These are phyloP conservation scores for Serilophus lunatus DNA, from an alignment of 2,113 vertebrate species.

Conservation along the genomic window DNA sequence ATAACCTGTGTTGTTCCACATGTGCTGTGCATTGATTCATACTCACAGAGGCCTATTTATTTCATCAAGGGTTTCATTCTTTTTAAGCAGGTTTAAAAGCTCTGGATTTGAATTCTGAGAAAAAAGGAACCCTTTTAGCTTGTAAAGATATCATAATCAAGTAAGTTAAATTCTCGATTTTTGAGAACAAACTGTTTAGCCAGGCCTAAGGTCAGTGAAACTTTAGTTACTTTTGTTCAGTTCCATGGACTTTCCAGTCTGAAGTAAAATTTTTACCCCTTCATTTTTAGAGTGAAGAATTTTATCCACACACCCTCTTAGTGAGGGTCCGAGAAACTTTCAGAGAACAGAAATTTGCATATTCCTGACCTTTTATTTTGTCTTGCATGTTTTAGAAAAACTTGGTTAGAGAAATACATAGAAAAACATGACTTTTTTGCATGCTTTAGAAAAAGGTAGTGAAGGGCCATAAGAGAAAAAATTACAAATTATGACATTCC, in stretches of 20 bases:
- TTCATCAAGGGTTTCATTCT: background rate
- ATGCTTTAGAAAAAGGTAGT: background rate
- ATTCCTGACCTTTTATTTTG: background rate
- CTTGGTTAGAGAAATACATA: background rate
- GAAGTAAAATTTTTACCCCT: background rate
- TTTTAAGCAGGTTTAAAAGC: slow-evolving; percentile 66
- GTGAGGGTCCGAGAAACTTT: background rate
- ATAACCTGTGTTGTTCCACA: background rate
- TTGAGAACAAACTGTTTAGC: background rate
- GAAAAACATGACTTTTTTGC: background rate
- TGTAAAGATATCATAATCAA: slow-evolving; percentile 49
- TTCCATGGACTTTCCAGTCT: background rate
- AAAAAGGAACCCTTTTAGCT: slow-evolving; percentile 50
- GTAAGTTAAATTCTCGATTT: slow-evolving; percentile 15
- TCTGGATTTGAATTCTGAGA: slow-evolving; percentile 43
- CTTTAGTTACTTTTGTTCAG: background rate
- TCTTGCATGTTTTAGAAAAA: background rate
- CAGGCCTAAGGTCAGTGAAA: background rate
- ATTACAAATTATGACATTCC: background rate
- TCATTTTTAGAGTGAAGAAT: background rate
- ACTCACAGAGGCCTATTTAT: background rate
- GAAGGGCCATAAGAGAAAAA: background rate
- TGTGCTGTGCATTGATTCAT: background rate
- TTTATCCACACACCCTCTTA: background rate
- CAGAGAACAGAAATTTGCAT: background rate